A percentile compares a stretch with the other conserved stretches of the same genome.
phyloP scores from a whole-genome alignment of 2,797 vertebrate genomes.

The Diceros bicornis region DNA sequence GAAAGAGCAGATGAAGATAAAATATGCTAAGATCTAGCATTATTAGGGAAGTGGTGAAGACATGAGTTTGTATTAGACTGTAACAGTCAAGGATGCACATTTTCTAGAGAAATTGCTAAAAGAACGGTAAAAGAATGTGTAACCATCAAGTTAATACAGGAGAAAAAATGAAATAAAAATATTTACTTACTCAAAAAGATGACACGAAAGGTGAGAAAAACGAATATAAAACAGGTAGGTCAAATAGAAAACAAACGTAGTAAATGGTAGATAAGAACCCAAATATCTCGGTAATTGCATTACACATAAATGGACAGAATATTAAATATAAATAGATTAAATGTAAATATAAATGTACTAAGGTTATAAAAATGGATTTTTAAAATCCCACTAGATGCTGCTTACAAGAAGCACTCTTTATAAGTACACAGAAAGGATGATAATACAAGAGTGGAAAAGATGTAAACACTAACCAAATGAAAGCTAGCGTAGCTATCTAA shows the following conservation, averaged over 20 bases:
- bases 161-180: not conserved
- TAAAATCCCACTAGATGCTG: not conserved
- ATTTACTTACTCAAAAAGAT: not conserved
- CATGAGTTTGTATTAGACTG: not conserved
- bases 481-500: not conserved
- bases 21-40: not conserved
- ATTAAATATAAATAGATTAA: conserved; percentile 10
- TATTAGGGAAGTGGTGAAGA: not conserved
- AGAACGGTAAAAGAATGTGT: not conserved
- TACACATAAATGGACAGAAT: not conserved
- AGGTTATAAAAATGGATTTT: not conserved
- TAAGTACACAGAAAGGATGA: not conserved
- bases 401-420: not conserved
- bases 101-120: not conserved
- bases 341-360: not conserved
- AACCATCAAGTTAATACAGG: not conserved
- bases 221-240: not conserved
- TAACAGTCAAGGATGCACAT: not conserved
- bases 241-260: not conserved
- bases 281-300: not conserved
- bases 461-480: not conserved
- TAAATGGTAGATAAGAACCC: not conserved
- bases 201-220: not conserved
- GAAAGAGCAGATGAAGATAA: not conserved
- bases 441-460: not conserved